Base-by-base conservation (phyloP, 2,888 invertebrate species). In the Marronus borbonicus region DNA sequence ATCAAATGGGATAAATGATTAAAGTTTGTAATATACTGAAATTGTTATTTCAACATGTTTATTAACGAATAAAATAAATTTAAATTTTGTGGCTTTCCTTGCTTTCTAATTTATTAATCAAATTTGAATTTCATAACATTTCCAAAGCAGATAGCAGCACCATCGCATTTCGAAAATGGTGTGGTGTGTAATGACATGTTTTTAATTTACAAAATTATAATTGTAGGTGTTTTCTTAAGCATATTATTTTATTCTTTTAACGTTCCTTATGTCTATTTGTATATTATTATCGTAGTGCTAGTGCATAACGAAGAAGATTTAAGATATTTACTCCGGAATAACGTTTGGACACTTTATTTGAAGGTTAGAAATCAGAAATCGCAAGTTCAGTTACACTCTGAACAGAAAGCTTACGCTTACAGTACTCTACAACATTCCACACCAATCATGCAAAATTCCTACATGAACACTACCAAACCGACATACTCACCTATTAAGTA, bases 291-390 rank as follows among this genome's bases (percentile, higher is more conserved):
- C 44, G 60, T 55, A 70, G 68, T 76, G 20, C 20, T 76, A 66
- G 58, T 76, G 55, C 39, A 68, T 58, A 68, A 68, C 68, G 68
- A 76, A 14, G 68, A 68, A 55, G 66, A 55, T 58, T 66, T 76
- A 65, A 50, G 65, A 66, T 66, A 55, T 20, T 68, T 52, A n/a
- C 44, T 66, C 52, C 36, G 68, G 65, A 68, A 76, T 76, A 49
- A 31, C 17, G 49, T 72, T 44, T 64, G 65, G 66, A 55, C 72
- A 31, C 24, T 74, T 60, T 62, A 24, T 62, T 79, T 79, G 68
- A 79, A 79, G 79, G 79, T 79, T 79, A 79, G 74, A 72, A 74
- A 65, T 65, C 28, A 60, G 5, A 70, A 70, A 65, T 64, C 50
- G n/a, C 49, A 72, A 64, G 60, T 64, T 65, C 28, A 62, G 28